Evolutionary conservation across 2,888 invertebrate genomes (phyloP).

Genomic region (Operophtera brumata): DNA sequence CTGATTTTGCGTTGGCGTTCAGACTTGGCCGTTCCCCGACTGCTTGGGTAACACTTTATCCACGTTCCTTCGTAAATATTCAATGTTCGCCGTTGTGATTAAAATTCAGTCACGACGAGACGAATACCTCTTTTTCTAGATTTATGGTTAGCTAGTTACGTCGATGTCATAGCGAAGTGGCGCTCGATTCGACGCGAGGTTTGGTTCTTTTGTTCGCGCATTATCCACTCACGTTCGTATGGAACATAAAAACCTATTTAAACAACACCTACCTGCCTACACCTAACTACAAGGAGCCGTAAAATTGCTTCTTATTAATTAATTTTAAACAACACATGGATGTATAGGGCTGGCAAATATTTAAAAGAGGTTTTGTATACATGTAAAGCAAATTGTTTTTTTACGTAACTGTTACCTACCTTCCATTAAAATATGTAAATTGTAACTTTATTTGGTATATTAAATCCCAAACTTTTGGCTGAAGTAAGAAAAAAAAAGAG

Average conservation of each 20-base stretch:
- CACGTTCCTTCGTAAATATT: slow-evolving; percentile 63
- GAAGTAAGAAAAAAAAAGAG: not conserved
- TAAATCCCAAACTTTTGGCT: not conserved
- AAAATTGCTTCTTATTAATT: slow-evolving; percentile 37
- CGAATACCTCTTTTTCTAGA: slow-evolving; percentile 39
- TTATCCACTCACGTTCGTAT: slow-evolving; percentile 59
- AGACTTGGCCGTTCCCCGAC: slow-evolving; percentile 39
- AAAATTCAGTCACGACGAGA: slow-evolving; percentile 33
- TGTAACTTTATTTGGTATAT: not conserved
- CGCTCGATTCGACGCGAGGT: slow-evolving; percentile 68
- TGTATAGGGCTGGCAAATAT: slow-evolving; percentile 3
- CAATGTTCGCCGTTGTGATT: slow-evolving; percentile 43
- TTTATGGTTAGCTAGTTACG: slow-evolving; percentile 42
- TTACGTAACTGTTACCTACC: not conserved
- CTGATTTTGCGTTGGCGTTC: slow-evolving; percentile 55
- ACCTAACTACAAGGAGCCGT: slow-evolving; percentile 25
- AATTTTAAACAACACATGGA: slow-evolving; percentile 28
- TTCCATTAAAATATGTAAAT: slow-evolving; percentile 11
- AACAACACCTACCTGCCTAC: slow-evolving; percentile 40
- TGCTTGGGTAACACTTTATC: slow-evolving; percentile 38
- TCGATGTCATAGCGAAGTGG: slow-evolving; percentile 62
- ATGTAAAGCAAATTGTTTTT: not conserved
- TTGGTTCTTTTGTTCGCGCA: slow-evolving; percentile 69
- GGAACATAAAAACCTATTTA: slow-evolving; percentile 63
- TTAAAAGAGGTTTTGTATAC: no score